Base-by-base conservation (phyloP, 2,888 invertebrate species). In the Ceraclea dissimilis region DNA sequence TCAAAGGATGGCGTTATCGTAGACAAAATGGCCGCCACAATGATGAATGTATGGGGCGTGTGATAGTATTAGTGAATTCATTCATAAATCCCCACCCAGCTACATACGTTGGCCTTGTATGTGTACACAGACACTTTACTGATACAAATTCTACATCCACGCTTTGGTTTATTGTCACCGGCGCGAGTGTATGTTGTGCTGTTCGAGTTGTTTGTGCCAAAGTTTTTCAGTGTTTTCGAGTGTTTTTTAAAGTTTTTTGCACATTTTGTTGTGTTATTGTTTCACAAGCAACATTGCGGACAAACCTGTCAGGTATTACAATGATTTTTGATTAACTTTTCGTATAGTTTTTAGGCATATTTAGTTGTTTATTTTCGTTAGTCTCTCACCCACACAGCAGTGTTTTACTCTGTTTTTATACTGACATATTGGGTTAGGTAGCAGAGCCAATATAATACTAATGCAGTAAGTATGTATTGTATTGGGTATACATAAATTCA, bases 41-140 rank as follows among this genome's bases (percentile, higher is more conserved):
- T n/a, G 46, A 17, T 21, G 6, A 16, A 19, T 13, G 22, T 33
- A 16, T 46, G n/a, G 47, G 16, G 50, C 17, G 57, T 54, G 54
- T 52, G 52, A 39, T 54, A 48, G 54, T 33, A 53, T 56, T 47
- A 18, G 56, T 51, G 51, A 34, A 51, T 75, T 73, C 77, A 78
- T 78, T 78, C 76, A 78, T 77, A 69, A 75, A 68, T 73, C 75
- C 75, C 73, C 60, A 72, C 71, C 67, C 66, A 48, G 19, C 52
- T 33, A 39, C n/a, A n/a, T n/a, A 21, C 34, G 11, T 56, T 61
- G 59, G 26, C 67, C 21, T 34, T 31, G 33, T 51, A 39, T 13
- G 2, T 16, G 13, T 16, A 4, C 13, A 39, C 5, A 39, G 8
- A 8, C 2, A 8, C 8, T 13, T 39, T 8, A 5, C 13, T 5